phyloP scores from a whole-genome alignment of 1,140 invertebrate species.

The Leptopilina clavipes region DNA sequence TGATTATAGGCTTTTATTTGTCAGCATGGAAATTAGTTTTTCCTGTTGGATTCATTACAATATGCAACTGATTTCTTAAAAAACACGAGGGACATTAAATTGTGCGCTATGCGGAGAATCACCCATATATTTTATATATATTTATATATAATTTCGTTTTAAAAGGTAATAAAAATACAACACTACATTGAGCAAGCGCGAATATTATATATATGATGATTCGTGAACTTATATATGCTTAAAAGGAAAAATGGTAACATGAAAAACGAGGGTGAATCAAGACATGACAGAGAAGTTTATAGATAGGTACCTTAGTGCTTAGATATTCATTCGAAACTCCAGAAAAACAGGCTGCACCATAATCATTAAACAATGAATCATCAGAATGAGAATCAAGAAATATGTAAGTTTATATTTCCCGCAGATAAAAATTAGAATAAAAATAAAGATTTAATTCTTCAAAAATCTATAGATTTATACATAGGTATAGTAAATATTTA shows the following conservation, averaged over 20 bases:
- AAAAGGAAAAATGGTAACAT: slow-evolving; percentile 44
- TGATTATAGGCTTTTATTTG: too few species aligned
- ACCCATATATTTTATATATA: too few species aligned
- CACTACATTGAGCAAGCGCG: slow-evolving; percentile 65
- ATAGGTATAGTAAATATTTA: too few species aligned
- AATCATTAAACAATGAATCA: slow-evolving; percentile 73
- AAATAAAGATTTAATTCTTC: too few species aligned
- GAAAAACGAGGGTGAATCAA: slow-evolving; percentile 56
- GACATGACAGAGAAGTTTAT: slow-evolving; percentile 69
- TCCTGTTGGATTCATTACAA: too few species aligned
- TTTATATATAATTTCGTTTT: too few species aligned
- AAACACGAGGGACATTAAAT: too few species aligned
- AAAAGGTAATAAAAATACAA: slow-evolving; percentile 51
- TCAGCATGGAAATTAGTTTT: too few species aligned
- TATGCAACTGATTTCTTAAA: too few species aligned
- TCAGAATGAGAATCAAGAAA: slow-evolving; percentile 70
- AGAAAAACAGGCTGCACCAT: slow-evolving; percentile 80
- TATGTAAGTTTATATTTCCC: slow-evolving; percentile 66
- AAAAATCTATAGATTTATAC: too few species aligned
- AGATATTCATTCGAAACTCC: slow-evolving; percentile 78
- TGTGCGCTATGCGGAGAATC: too few species aligned
- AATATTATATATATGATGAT: slow-evolving; percentile 48
- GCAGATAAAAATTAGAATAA: slow-evolving; percentile 42
- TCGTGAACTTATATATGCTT: slow-evolving; percentile 40
- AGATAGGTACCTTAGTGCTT: slow-evolving; percentile 75